Evolutionary conservation across 1,140 invertebrate genomes (phyloP), one percentile per base, ranked within the genome.

Genomic region (Contarinia nasturtii): DNA sequence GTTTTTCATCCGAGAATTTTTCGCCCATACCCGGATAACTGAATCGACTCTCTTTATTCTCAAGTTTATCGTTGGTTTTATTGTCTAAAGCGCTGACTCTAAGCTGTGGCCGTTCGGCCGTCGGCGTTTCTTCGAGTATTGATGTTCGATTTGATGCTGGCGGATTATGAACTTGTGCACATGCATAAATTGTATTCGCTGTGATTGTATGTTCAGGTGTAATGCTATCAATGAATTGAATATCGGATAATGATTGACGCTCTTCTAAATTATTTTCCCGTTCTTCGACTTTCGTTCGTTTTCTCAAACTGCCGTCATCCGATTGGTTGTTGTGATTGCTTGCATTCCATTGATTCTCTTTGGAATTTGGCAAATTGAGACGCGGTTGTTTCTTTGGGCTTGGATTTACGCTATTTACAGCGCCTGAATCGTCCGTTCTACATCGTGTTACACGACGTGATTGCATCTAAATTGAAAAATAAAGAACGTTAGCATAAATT

Each of bases 141-240:
- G n/a, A 15, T 40, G 38, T 15, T n/a, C 38, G 20, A 43, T 34
- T 27, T 12, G 40, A 20, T 15, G 19, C 19, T 51, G 61, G 61
- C 21, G 61, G 61, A 33, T 54, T 52, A 52, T 64, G 61, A 33
- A 64, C 55, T 44, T 64, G 61, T 7, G 60, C 61, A 46, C 52
- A 22, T 15, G 22, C 17, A 44, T 44, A 44, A 22, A 45, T 36
- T 44, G 37, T 51, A 46, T 51, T 52, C 2, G 21, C 8, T 45
- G 50, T 52, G 36, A 50, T 51, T n/a, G 51, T 53, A 48, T 63
- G 70, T 41, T 75, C 72, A 1, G 74, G 73, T 8, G 74, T 75
- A 45, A 67, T 72, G 47, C 72, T 74, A 54, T 77, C 76, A 48
- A 78, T 78, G 57, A 70, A 78, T 33, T 74, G 72, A 48, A 78